A percentile compares a stretch with the other conserved stretches of the same genome.
Conservation (phyloP, 2,888 invertebrate species). For the Corbicula japonica region DNA sequence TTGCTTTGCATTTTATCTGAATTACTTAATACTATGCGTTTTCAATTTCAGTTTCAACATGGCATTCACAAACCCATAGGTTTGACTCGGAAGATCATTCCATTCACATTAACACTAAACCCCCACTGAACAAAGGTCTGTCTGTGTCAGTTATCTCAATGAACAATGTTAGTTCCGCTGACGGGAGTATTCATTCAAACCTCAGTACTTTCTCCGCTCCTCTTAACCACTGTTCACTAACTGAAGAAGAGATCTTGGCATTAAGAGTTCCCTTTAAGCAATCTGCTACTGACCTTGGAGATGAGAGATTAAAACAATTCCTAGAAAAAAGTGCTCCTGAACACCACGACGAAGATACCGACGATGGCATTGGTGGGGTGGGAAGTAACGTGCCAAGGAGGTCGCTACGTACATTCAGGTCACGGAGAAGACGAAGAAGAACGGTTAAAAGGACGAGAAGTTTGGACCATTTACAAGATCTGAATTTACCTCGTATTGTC, state of each 20-base stretch:
- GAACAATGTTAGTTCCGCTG: conserved; percentile 41
- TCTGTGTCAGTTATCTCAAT: conserved; percentile 49
- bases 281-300: conserved; percentile 25
- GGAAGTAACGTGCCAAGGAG: conserved; percentile 28
- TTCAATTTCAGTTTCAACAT: conserved; percentile 62
- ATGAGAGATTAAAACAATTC: conserved; percentile 33
- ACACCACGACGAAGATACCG: background rate
- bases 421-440: conserved; percentile 29
- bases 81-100: conserved; percentile 29
- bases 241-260: conserved; percentile 33
- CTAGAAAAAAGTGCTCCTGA: conserved; percentile 15
- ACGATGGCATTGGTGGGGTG: conserved; percentile 14
- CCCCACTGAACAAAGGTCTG: conserved; percentile 37
- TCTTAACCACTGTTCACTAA: conserved; percentile 9
- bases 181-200: conserved; percentile 24
- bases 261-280: conserved; percentile 1
- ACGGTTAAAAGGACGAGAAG: conserved; percentile 33
- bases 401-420: conserved; percentile 42
- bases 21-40: no score
- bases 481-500: conserved; percentile 34
- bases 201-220: conserved; percentile 12
- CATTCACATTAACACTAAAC: conserved; percentile 18
- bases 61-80: conserved; percentile 41
- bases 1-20: no score
- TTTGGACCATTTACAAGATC: conserved; percentile 19